Conservation (phyloP, 2,797 vertebrate species). For the Basileuterus tristriatus region DNA sequence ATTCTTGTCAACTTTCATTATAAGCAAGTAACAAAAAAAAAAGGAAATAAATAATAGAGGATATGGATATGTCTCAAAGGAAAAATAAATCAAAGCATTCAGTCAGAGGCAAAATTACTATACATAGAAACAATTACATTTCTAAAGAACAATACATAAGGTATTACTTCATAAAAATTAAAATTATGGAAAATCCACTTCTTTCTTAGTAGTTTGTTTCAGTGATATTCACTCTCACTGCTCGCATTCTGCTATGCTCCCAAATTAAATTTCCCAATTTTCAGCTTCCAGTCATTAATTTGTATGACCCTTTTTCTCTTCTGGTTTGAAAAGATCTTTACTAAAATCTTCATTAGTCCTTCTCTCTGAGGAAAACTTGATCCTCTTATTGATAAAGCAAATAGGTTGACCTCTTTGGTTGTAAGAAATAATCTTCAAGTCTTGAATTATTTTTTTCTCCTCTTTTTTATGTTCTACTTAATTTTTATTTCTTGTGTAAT, state of each 20-base stretch:
- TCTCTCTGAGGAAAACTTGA: not conserved
- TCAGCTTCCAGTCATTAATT: not conserved
- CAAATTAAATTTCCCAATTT: not conserved
- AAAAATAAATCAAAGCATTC: not conserved
- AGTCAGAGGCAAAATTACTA: not conserved
- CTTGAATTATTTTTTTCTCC: not conserved
- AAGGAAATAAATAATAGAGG: accelerated
- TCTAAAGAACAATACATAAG: not conserved
- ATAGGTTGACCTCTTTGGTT: not conserved
- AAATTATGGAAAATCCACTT: not conserved
- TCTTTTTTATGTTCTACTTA: not conserved
- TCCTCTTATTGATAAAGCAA: not conserved
- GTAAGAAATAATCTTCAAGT: not conserved
- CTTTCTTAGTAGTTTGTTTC: not conserved
- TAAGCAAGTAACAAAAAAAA: not conserved
- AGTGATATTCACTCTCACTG: not conserved
- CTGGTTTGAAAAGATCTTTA: not conserved
- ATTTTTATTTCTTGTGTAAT: not conserved
- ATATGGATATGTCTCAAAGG: not conserved
- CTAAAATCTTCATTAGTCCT: not conserved
- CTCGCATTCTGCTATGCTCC: not conserved
- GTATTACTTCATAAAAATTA: not conserved
- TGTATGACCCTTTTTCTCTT: not conserved
- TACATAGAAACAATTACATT: not conserved
- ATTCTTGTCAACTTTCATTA: not conserved